Conservation (phyloP, 2,888 invertebrate genomes). For the Gryllus longicercus region DNA sequence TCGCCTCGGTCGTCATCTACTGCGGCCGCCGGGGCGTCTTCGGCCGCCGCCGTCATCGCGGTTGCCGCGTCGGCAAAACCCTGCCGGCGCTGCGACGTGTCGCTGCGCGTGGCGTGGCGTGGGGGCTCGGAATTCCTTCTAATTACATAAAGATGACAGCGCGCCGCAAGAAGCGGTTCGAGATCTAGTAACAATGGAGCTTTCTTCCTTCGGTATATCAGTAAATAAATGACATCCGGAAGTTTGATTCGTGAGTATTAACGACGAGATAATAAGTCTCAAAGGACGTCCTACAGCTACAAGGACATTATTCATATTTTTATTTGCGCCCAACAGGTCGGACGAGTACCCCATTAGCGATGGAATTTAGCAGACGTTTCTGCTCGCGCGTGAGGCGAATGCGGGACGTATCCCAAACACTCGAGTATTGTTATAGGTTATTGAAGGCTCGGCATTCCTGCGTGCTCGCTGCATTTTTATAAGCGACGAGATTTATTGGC, state of each 20-base stretch:
- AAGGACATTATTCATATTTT: constrained; percentile 11
- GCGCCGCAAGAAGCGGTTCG: neutral
- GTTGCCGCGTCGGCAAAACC: no score
- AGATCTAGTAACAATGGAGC: neutral
- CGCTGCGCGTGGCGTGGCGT: neutral
- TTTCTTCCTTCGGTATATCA: neutral
- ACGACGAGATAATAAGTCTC: constrained; percentile 1
- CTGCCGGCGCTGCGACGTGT: neutral
- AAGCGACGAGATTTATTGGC: neutral
- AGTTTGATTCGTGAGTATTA: constrained; percentile 2
- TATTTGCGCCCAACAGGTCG: constrained; percentile 6
- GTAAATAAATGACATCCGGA: neutral
- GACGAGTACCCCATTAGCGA: constrained; percentile 1
- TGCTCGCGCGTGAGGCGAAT: neutral
- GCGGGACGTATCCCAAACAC: neutral
- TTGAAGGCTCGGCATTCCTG: neutral
- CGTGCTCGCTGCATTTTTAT: constrained; percentile 9
- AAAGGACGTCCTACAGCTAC: neutral
- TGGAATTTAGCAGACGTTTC: neutral
- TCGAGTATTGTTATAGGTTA: constrained; percentile 1
- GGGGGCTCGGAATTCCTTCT: constrained; percentile 9
- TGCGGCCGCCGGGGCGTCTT: no score
- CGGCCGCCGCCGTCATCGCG: no score
- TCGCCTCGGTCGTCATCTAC: no score
- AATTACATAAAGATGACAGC: neutral